phyloP scores from a whole-genome alignment of 2,113 vertebrate genomes.

The Chrysochloris asiatica region DNA sequence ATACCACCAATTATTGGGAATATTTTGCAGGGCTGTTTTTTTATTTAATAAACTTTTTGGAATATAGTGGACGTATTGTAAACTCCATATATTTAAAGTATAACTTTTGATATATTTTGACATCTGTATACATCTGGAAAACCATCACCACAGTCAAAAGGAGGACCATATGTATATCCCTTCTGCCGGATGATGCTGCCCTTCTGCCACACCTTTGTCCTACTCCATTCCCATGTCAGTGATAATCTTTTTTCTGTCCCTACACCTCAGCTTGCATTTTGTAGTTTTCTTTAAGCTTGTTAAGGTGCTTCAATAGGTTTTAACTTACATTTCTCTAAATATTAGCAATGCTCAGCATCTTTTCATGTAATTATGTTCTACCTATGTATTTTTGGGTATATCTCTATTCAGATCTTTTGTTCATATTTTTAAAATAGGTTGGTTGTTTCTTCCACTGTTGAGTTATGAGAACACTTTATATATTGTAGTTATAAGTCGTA shows the following conservation, averaged over 20 bases:
- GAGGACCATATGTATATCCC: background rate
- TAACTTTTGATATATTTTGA: background rate
- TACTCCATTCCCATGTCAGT: no score
- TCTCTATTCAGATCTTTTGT: background rate
- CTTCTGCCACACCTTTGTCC: no score
- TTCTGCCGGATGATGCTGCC: background rate
- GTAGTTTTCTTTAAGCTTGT: background rate
- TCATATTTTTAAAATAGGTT: background rate
- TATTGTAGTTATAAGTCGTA: background rate
- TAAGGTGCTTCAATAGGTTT: background rate
- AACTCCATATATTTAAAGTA: background rate
- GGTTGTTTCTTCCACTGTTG: background rate
- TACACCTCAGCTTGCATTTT: background rate
- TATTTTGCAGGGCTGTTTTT: background rate
- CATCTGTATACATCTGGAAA: background rate
- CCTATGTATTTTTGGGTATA: background rate
- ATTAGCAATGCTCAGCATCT: background rate
- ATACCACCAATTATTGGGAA: background rate
- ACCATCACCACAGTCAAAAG: background rate
- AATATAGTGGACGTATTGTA: background rate
- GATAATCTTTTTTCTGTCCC: background rate
- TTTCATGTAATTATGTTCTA: background rate
- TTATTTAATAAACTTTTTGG: background rate
- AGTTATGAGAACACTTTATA: background rate
- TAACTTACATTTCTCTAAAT: background rate